Percentiles rank a stretch among this genome's conserved stretches.
Evolutionary conservation across 2,113 vertebrate species (phyloP).

Genomic region (Rhegmatorhina hoffmannsi): DNA sequence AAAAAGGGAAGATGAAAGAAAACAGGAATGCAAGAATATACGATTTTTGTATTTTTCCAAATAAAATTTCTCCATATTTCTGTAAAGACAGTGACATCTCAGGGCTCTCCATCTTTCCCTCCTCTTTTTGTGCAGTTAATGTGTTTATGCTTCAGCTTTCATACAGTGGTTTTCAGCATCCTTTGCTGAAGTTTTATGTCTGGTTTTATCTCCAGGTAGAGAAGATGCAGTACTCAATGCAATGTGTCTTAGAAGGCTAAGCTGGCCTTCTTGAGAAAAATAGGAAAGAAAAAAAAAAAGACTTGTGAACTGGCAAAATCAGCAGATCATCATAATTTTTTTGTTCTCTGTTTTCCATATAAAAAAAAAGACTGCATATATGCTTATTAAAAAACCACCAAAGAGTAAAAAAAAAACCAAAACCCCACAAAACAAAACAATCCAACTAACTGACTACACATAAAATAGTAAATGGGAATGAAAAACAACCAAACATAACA

Average conservation of each 20-base stretch:
- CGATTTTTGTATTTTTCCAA: not conserved
- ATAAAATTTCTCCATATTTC: not conserved
- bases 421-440: not conserved
- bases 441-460: accelerated
- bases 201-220: not conserved
- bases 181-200: not conserved
- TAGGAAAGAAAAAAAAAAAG: not conserved
- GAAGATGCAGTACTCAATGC: not conserved
- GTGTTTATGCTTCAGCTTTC: not conserved
- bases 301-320: not conserved
- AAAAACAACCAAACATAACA: accelerated
- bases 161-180: not conserved
- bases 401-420: too few species aligned
- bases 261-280: accelerated
- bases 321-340: not conserved
- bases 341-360: not conserved
- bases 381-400: not conserved
- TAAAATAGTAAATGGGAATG: not conserved
- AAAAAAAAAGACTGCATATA: not conserved
- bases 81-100: not conserved
- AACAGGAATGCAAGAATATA: not conserved
- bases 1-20: not conserved
- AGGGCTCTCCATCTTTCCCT: not conserved
- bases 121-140: not conserved
- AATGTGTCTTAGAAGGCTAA: not conserved